Percentiles rank a stretch among this genome's conserved stretches.
These are phyloP conservation scores for Cyanistes caeruleus DNA, from an alignment of 2,113 vertebrate species.

Conservation along the genomic window DNA sequence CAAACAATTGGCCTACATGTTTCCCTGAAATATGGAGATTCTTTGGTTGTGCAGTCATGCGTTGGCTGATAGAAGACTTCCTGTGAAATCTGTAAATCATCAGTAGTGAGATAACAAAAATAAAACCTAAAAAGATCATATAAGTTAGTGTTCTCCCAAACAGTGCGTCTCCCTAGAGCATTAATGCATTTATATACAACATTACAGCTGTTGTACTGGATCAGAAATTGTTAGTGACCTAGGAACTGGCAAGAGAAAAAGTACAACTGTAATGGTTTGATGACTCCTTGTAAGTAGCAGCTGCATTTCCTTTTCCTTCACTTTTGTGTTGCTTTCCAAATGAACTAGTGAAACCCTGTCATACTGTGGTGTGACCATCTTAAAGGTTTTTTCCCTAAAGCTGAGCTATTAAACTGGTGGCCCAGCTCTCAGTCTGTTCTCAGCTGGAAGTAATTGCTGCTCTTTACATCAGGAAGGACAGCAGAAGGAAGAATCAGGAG, in stretches of 20 bases:
- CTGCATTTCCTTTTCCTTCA: constrained; percentile 37
- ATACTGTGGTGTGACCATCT: neutral
- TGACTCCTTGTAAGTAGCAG: constrained; percentile 32
- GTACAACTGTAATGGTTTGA: neutral
- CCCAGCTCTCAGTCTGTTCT: neutral
- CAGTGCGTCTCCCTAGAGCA: neutral
- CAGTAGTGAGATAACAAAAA: constrained; percentile 52
- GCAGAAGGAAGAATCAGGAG: neutral
- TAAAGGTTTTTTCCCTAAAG: neutral
- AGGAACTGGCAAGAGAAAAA: constrained; percentile 8
- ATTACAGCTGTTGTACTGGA: constrained; percentile 49
- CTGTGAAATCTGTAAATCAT: constrained; percentile 77
- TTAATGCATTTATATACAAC: neutral
- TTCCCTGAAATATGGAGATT: constrained; percentile 57
- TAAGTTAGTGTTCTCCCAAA: constrained; percentile 42
- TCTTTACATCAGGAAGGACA: neutral
- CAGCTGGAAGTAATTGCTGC: neutral
- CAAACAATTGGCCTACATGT: constrained; percentile 49
- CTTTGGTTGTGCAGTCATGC: constrained; percentile 61
- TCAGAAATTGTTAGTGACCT: neutral
- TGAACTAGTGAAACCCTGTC: neutral
- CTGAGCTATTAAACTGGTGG: neutral
- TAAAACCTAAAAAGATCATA: constrained; percentile 24
- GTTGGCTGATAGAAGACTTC: constrained; percentile 61
- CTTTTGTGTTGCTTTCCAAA: constrained; percentile 13